Conservation (phyloP, 92 coral and sea anemone genomes). For the Epizoanthus stellaris region DNA sequence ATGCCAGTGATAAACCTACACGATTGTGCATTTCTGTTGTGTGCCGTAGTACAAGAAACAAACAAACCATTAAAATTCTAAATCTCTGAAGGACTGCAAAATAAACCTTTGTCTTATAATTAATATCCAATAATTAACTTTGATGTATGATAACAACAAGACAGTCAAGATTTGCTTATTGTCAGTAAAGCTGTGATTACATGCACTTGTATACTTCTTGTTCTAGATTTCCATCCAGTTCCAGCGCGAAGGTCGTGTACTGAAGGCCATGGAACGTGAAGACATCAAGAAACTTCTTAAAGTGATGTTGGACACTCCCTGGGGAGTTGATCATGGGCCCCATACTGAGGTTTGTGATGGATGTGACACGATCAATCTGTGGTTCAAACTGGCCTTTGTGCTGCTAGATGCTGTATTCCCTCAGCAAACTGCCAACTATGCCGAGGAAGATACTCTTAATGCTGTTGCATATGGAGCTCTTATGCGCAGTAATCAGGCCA, state of each 20-base stretch:
- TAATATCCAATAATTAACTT: no score
- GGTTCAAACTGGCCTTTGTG: conserved; percentile 93
- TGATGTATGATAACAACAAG: no score
- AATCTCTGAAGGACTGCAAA: no score
- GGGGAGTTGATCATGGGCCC: conserved; percentile 89
- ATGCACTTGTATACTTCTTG: background rate
- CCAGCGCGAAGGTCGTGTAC: conserved; percentile 76
- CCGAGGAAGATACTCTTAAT: conserved; percentile 65
- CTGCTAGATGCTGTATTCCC: conserved; percentile 87
- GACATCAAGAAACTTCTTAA: conserved; percentile 83
- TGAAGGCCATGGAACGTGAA: conserved; percentile 81
- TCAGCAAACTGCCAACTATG: conserved; percentile 50
- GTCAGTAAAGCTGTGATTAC: background rate
- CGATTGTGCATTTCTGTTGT: no score
- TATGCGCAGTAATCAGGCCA: conserved; percentile 59
- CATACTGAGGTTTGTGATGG: conserved; percentile 86
- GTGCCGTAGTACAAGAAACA: no score
- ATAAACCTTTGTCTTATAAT: no score
- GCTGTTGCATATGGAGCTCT: conserved; percentile 69
- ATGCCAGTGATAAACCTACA: no score
- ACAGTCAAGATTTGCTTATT: no score
- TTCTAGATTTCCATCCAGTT: conserved; percentile 84
- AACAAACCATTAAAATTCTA: no score
- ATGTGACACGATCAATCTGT: conserved; percentile 91
- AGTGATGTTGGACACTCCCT: conserved; percentile 88